Evolutionary conservation across 2,888 invertebrate species (phyloP).

Genomic region (Pseudolycoriella hygida): DNA sequence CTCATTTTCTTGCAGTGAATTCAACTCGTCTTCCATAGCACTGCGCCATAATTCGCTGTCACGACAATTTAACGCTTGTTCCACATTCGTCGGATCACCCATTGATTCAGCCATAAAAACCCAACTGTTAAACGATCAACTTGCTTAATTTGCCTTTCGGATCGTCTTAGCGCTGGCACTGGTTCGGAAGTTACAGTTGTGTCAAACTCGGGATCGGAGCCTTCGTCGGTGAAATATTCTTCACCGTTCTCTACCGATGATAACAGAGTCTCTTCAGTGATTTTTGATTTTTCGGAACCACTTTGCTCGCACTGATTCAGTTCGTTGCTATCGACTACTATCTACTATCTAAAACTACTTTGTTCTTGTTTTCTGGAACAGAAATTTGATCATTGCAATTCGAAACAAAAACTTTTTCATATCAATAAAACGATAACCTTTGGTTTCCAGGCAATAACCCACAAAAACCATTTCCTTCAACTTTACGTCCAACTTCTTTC

Average conservation of each 20-base stretch:
- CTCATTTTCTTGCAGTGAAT: constrained; percentile 2
- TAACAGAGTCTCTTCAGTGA: too few relatives aligned
- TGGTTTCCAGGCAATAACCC: constrained; percentile 18
- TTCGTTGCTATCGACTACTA: too few relatives aligned
- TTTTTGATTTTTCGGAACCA: too few relatives aligned
- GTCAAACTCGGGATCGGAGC: not conserved
- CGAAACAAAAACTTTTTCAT: too few relatives aligned
- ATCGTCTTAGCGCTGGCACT: not conserved
- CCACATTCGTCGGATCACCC: too few relatives aligned
- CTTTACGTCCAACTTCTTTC: constrained; percentile 18
- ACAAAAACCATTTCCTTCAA: constrained; percentile 17
- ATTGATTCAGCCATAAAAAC: too few relatives aligned
- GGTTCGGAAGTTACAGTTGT: not conserved
- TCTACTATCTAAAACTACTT: too few relatives aligned
- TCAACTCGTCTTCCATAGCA: constrained; percentile 4
- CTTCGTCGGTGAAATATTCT: not conserved
- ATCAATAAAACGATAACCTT: constrained; percentile 13
- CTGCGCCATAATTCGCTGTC: constrained; percentile 1
- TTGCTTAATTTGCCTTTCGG: not conserved
- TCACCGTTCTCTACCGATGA: too few relatives aligned
- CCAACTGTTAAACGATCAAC: constrained; percentile 3
- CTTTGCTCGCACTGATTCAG: too few relatives aligned
- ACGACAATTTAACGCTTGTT: not conserved
- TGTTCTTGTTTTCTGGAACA: too few relatives aligned
- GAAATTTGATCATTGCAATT: too few relatives aligned